These are phyloP conservation scores for Gadus chalcogrammus DNA, from an alignment of 2,113 vertebrate genomes.

Conservation along the genomic window DNA sequence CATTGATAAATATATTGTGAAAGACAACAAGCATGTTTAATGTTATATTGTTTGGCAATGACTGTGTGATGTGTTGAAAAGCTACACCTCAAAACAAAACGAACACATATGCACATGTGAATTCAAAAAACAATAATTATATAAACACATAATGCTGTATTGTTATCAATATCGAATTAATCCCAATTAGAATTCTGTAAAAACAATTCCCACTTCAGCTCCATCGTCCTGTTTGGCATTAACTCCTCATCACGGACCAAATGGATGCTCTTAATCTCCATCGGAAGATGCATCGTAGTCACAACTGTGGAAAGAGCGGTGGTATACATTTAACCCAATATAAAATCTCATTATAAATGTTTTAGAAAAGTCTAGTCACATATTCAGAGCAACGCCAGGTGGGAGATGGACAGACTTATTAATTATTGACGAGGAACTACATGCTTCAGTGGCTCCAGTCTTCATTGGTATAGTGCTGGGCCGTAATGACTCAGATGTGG, in stretches of 20 bases:
- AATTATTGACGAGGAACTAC: slow-evolving; percentile 16
- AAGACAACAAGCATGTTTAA: too few species aligned
- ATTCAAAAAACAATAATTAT: neutral
- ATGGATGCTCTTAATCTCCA: slow-evolving; percentile 69
- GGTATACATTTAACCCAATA: neutral
- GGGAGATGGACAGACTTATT: slow-evolving; percentile 4
- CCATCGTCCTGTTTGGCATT: slow-evolving; percentile 74
- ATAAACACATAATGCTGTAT: neutral
- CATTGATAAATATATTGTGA: too few species aligned
- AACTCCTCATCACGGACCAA: slow-evolving; percentile 77
- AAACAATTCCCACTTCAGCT: slow-evolving; percentile 78
- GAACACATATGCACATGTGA: too few species aligned
- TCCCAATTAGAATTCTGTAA: slow-evolving; percentile 29
- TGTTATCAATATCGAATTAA: slow-evolving; percentile 14
- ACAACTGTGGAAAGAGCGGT: slow-evolving; percentile 59
- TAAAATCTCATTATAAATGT: neutral
- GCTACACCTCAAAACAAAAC: too few species aligned
- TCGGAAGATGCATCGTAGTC: slow-evolving; percentile 47
- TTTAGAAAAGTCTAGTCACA: neutral
- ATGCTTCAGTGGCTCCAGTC: neutral
- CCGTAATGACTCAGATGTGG: slow-evolving; percentile 10
- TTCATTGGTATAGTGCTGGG: slow-evolving; percentile 1
- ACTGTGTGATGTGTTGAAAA: too few species aligned
- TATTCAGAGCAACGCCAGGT: slow-evolving; percentile 7
- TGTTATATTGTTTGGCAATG: too few species aligned